A percentile compares a stretch with the other conserved stretches of the same genome.
Conservation (phyloP, 2,113 vertebrate species). For the Pachyramphus minor region DNA sequence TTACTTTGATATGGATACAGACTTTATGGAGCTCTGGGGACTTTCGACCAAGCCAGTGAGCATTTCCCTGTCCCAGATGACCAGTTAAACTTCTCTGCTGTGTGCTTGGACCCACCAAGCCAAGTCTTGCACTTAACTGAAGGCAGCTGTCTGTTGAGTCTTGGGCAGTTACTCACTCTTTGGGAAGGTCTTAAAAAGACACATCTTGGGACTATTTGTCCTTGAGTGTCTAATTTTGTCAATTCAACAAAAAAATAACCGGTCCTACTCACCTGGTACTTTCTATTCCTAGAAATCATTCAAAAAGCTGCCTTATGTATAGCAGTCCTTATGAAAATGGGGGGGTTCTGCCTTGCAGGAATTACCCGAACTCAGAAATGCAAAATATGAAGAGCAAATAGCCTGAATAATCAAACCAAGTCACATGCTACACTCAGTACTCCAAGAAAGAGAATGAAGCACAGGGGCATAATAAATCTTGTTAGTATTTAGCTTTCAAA, state of each 20-base stretch:
- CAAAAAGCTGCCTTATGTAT: not conserved
- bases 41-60: not conserved
- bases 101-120: not conserved
- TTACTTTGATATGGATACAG: not conserved
- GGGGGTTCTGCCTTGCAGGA: not conserved
- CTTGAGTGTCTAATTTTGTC: not conserved
- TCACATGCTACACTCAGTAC: not conserved
- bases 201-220: not conserved
- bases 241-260: not conserved
- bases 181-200: not conserved
- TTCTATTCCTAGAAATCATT: not conserved
- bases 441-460: constrained; percentile 20
- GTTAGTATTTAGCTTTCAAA: constrained; percentile 37
- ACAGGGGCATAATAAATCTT: constrained; percentile 34
- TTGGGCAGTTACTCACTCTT: not conserved
- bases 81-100: not conserved
- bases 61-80: not conserved
- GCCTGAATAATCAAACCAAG: constrained; percentile 46
- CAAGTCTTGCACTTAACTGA: not conserved
- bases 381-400: constrained; percentile 43
- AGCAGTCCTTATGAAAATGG: not conserved
- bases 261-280: not conserved
- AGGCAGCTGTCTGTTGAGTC: not conserved
- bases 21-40: not conserved
- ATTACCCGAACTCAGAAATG: constrained; percentile 6